Conservation (phyloP, 2,797 vertebrate species). For the Simalia tracyae region DNA sequence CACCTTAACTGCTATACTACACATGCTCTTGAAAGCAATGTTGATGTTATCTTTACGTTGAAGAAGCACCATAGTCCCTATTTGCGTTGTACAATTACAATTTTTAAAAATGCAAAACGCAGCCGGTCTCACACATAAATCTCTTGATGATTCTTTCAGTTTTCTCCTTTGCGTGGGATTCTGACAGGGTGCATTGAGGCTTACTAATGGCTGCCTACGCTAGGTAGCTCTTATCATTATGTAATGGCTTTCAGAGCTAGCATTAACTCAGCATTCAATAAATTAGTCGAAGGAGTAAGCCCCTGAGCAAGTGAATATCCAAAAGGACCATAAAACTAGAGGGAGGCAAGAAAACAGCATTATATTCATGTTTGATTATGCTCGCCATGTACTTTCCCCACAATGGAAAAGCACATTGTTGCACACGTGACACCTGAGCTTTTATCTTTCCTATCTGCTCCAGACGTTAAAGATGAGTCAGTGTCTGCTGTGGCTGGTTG, state of each 20-base stretch:
- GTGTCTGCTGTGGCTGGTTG: constrained; percentile 1
- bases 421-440: neutral
- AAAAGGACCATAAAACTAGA: neutral
- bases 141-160: neutral
- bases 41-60: neutral
- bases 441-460: neutral
- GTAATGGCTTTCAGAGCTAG: neutral
- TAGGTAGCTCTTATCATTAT: neutral
- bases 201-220: neutral
- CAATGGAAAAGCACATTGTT: neutral
- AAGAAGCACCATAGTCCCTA: neutral
- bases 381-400: neutral
- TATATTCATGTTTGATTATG: neutral
- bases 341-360: neutral
- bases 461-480: constrained; percentile 19
- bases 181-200: neutral
- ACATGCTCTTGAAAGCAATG: neutral
- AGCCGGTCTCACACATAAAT: neutral
- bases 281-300: neutral
- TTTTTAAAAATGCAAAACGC: neutral
- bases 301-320: neutral
- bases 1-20: neutral
- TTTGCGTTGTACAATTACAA: neutral
- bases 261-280: neutral
- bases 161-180: neutral